Base-by-base conservation (phyloP, 2,797 vertebrate genomes). In the Arremon brunneinucha region DNA sequence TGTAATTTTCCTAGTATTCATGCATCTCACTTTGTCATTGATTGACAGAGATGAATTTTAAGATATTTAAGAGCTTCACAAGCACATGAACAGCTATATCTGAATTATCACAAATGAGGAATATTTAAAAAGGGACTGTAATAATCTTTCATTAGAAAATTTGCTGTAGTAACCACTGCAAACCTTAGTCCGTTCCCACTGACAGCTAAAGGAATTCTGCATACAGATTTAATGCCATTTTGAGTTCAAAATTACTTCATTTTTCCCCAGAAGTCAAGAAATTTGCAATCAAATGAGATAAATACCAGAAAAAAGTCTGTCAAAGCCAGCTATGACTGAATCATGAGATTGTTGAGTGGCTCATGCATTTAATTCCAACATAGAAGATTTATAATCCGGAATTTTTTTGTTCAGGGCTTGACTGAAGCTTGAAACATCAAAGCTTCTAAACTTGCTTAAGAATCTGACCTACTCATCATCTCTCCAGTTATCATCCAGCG, bases 31-130 rank as follows among this genome's bases (percentile, higher is more conserved):
- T 93, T 75, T 96, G 94, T 91, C 96, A 96, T 93, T 97, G 95
- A 97, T 94, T 96, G 95, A 96, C 89, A 94, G 82, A 96, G 90
- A 96, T 88, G 83, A 89, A 96, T 96, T 87, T 94, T 70, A 91
- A 97, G 95, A 96, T 96, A 96, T 86, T 96, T 94, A 91, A 94
- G 67, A 94, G 67, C 77, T 96, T 91, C 49, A 5, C 68, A 94
- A 93, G 95, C 49, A 95, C 70, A 94, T 53, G 92, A 96, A 64
- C 76, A 94, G 56, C 63, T 83, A 88, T 91, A 94, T 92, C 87
- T 95, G 89, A 93, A 91, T 94, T 90, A 96, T 71, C 85, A 71
- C 30, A 79, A 91, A 94, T 67, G 87, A 92, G 70, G 74, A 93
- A 91, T 90, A 91, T 49, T 89, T 96, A 90, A 94, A 87, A 91